phyloP scores from a whole-genome alignment of 2,888 invertebrate genomes.

The Chironomus riparius region DNA sequence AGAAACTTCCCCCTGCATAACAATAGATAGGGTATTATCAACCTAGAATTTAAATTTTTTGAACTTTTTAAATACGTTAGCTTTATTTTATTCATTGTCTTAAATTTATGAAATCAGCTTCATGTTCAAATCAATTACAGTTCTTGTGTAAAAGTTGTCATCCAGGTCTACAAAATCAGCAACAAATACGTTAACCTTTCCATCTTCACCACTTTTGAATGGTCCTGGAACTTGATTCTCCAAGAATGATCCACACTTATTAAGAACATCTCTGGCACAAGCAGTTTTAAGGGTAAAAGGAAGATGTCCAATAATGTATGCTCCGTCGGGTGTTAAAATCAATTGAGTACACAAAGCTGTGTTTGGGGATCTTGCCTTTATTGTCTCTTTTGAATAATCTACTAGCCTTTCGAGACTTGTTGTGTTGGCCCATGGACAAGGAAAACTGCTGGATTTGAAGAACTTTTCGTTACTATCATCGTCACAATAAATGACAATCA shows the following conservation, averaged over 20 bases:
- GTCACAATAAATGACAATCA: conserved; percentile 58
- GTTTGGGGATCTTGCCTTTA: conserved; percentile 48
- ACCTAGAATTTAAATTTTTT: no score
- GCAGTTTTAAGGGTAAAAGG: conserved; percentile 44
- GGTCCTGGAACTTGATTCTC: conserved; percentile 45
- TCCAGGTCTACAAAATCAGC: conserved; percentile 67
- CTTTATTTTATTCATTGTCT: no score
- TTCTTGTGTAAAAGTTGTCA: conserved; percentile 53
- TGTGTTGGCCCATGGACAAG: conserved; percentile 75
- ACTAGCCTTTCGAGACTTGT: conserved; percentile 50
- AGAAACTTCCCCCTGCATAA: no score
- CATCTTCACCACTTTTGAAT: conserved; percentile 36
- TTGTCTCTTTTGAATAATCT: conserved; percentile 49
- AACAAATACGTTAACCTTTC: conserved; percentile 58
- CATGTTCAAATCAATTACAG: conserved; percentile 57
- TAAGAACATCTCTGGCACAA: conserved; percentile 47
- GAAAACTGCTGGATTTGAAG: conserved; percentile 62
- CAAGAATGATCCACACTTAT: conserved; percentile 45
- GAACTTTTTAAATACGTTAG: no score
- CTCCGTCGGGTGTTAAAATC: conserved; percentile 61
- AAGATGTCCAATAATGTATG: conserved; percentile 51
- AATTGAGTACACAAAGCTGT: conserved; percentile 73
- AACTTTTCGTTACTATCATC: conserved; percentile 48
- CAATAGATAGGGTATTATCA: no score
- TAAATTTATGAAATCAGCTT: conserved; percentile 39